Base-by-base conservation (phyloP, 1,140 invertebrate genomes). In the Formica exsecta region DNA sequence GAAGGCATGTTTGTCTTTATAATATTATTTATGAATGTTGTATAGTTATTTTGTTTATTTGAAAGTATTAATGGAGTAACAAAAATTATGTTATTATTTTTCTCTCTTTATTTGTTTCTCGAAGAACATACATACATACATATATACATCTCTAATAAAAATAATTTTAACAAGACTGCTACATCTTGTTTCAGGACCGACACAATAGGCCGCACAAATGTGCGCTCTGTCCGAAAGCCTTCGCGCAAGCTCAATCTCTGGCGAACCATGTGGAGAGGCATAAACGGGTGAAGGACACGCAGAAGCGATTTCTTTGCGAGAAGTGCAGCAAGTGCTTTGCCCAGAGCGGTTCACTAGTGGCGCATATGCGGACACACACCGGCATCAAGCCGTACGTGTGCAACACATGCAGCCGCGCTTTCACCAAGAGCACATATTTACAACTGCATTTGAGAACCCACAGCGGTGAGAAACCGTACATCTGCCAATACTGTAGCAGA, bases 401-500 rank as follows among this genome's bases (percentile, higher is more conserved):
- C 74, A 94, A 93, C 4, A 92, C 94, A 3, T 96, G 95, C 71
- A 92, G 88, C 44, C 92, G 94, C 62, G 93, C 93, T 8, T 96
- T 96, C 65, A 95, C 95, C 9, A 95, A 95, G 71, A 95, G 93
- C 71, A 94, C 94, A n/a, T 95, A 94, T 85, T 85, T 95, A 7
- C 92, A 94, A 32, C 79, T 95, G 22, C 95, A 95, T 79, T 62
- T 95, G 1, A 85, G 94, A 41, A 94, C 93, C 0, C 93, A 95
- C 32, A 95, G 93, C 11, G 93, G 94, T 13, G 93, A 94, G 75
- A 95, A 94, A 76, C 93, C 94, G n/a, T 96, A 95, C 48, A 94
- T 97, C 62, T 98, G 98, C 92, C 95, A 96, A 32, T 96, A 97
- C 25, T 98, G 98, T 91, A 97, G 97, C 6, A 97, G 95, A 62